Evolutionary conservation across 2,888 invertebrate genomes (phyloP), one percentile per base, ranked within the genome.

Genomic region (Ditula angustiorana): DNA sequence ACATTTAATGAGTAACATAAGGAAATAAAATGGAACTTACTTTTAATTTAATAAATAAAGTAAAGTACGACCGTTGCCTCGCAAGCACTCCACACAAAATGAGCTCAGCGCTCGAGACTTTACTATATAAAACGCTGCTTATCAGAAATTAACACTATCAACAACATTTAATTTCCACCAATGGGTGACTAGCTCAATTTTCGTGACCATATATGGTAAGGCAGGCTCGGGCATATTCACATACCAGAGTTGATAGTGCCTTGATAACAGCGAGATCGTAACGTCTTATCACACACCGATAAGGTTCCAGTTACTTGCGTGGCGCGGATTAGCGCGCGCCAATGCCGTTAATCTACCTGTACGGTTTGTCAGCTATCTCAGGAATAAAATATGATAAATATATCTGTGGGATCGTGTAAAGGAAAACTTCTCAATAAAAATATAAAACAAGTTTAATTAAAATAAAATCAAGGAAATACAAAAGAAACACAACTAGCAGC

Each of bases 161-260:
- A 82, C 81, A 81, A 81, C 82, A 84, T 83, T 83, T 81, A 81
- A 82, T 84, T 82, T 87, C 93, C 89, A 85, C 95, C 96, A 96
- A 96, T 96, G 92, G 94, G 90, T 86, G 90, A 91, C 94, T 94
- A 81, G 78, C 78, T 84, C 82, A 88, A 83, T 85, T 88, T 90
- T 90, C 95, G 95, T 96, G 94, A 95, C 96, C 96, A 95, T 96
- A 96, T 96, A 96, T 95, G 96, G 96, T 94, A 94, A 94, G 93
- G 92, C 79, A 78, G 81, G 78, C 59, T 61, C 66, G 41, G 78
- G 74, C 76, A 78, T 73, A 74, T 84, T 75, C 81, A 76, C 80
- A 77, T 71, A 76, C 79, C 83, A 80, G 81, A 76, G 73, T 67
- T 87, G 84, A 87, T 88, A 86, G 79, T 79, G 76, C 75, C 75